Evolutionary conservation across 2,888 invertebrate genomes (phyloP).

Genomic region (Drosophila kambysellisi): DNA sequence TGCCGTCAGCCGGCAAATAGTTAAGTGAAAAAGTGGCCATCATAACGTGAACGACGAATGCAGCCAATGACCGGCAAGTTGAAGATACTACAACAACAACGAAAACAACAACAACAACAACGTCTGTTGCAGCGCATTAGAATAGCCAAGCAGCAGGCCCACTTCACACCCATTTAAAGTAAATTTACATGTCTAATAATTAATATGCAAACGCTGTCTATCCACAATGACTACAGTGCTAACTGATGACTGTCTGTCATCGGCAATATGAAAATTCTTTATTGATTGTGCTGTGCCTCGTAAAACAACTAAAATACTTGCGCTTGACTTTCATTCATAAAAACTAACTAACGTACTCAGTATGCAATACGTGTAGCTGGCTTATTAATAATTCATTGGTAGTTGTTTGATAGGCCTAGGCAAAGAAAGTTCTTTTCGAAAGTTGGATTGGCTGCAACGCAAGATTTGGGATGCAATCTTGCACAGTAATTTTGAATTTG

Average conservation of each 20-base stretch:
- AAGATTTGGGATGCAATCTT: conserved; percentile 37
- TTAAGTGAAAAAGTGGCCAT: conserved; percentile 63
- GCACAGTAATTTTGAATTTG: conserved; percentile 26
- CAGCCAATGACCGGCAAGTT: conserved; percentile 54
- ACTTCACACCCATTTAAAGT: conserved; percentile 70
- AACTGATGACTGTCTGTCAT: conserved; percentile 56
- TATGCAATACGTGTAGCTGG: conserved; percentile 48
- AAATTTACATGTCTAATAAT: conserved; percentile 47
- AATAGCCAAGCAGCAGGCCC: conserved; percentile 49
- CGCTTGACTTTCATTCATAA: conserved; percentile 74
- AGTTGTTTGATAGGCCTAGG: neutral
- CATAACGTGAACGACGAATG: conserved; percentile 50
- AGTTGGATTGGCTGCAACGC: conserved; percentile 34
- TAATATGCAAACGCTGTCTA: conserved; percentile 49
- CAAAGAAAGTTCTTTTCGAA: conserved; percentile 74
- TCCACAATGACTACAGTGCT: conserved; percentile 35
- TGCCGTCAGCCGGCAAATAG: conserved; percentile 49
- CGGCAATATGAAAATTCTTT: conserved; percentile 70
- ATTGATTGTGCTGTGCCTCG: conserved; percentile 53
- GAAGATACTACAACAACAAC: conserved; percentile 19
- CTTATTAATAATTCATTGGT: conserved; percentile 37
- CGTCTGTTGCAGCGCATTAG: conserved; percentile 42
- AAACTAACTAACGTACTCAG: conserved; percentile 32
- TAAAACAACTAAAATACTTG: conserved; percentile 29
- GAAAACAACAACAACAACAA: conserved; percentile 12